Evolutionary conservation across 2,888 invertebrate genomes (phyloP).

Genomic region (Himalopsyche kuldschensis): DNA sequence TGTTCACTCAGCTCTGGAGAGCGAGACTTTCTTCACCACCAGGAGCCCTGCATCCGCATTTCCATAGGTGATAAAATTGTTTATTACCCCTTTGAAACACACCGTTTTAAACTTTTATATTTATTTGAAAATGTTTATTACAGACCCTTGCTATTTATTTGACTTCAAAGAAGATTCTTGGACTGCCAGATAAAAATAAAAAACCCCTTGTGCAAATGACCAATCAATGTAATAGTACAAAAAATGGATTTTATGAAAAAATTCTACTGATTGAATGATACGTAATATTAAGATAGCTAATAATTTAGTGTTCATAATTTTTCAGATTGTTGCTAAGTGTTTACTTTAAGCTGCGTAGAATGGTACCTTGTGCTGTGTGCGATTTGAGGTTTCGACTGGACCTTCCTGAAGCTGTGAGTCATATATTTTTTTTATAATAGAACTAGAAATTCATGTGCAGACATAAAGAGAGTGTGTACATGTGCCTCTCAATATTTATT

Average conservation of each 20-base stretch:
- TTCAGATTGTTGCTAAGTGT: slow-evolving; percentile 69
- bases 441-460: background rate
- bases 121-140: too few species aligned
- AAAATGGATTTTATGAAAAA: too few species aligned
- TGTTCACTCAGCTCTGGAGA: slow-evolving; percentile 69
- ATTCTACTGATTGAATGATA: too few species aligned
- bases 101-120: background rate
- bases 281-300: too few species aligned
- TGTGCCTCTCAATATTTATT: too few species aligned
- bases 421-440: background rate
- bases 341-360: slow-evolving; percentile 84
- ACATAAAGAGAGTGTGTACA: background rate
- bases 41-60: slow-evolving; percentile 45
- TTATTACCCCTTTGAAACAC: background rate
- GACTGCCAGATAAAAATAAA: too few species aligned
- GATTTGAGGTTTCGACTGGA: slow-evolving; percentile 81
- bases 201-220: too few species aligned
- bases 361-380: slow-evolving; percentile 85
- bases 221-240: too few species aligned
- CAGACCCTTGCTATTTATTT: too few species aligned
- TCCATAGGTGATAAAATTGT: slow-evolving; percentile 48
- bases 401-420: slow-evolving; percentile 76
- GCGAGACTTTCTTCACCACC: slow-evolving; percentile 44
- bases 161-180: too few species aligned
- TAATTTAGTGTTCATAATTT: slow-evolving; percentile 9